Evolutionary conservation across 2,113 vertebrate genomes (phyloP), one percentile per base, ranked within the genome.

Genomic region (Sinocyclocheilus rhinocerous): DNA sequence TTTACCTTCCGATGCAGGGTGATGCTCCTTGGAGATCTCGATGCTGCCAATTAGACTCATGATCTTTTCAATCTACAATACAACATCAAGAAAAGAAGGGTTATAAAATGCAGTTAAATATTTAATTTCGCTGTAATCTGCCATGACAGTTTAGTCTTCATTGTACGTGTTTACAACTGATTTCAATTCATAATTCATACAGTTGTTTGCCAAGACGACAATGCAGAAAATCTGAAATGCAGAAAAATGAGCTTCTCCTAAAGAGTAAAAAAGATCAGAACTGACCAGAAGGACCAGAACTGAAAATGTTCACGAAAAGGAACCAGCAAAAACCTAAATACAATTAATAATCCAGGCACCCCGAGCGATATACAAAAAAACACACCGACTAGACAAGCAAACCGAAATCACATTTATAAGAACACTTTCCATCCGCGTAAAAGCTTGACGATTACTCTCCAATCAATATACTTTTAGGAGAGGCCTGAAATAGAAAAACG

Each of bases 11-110:
- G 94, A 89, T 12, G 72, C 83, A 88, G 91, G 93, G 85, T 96
- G 95, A 88, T 95, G 96, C 84, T 95, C 96, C 93, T 96, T 94
- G 86, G 97, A 96, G 26, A 97, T 97, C 91, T 98, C 96, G 33
- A 98, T 98, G 88, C 97, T 97, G 85, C 97, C 97, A n/a, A 98
- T 99, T 78, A 97, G 95, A 87, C 95, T 97, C 97, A 99, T 98
- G 92, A 99, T 97, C 91, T 97, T 98, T 93, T 99, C 97, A 87
- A 98, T 99, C 97, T 99, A 96, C 87, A 18, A 55, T 5, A 73
- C 20, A 84, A 86, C 72, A 63, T 39, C 57, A 84, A 75, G 33
- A 61, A 55, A 57, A 85, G 42, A 50, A 63, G n/a, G 45, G 24
- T 73, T 81, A 57, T 18, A 86, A 80, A 75, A 86, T 36, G 39